Evolutionary conservation across 1,140 invertebrate genomes (phyloP), one percentile per base, ranked within the genome.

Genomic region (Drosophila pseudoobscura): DNA sequence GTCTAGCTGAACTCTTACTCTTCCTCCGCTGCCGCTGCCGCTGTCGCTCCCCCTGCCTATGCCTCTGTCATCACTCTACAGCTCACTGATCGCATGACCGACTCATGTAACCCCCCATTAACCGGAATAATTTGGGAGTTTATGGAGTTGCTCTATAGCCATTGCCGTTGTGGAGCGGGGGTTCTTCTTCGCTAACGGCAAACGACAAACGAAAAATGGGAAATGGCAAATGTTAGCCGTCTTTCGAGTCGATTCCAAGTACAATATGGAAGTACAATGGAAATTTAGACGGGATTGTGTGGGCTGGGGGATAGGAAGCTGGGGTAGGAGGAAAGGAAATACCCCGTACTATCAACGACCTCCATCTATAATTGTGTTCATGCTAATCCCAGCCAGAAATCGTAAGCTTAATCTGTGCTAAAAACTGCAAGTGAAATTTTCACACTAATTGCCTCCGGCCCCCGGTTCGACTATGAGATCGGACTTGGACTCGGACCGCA

Each of bases 391-490:
- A 49, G 35, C 57, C 71, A 85, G 75, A 87, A 69, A 88, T 70
- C 64, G 49, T 62, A 65, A 75, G 66, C 66, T 70, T 70, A 70
- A 75, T 75, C 72, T 74, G 72, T 53, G 61, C 51, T 64, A 75
- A 88, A 87, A 87, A 87, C 79, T 87, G 83, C 83, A 87, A 87
- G 83, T 87, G 83, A 87, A 87, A 87, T 83, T 87, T 88, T 75
- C 83, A 83, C 63, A 63, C 78, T 87, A 87, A 87, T 87, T 87
- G 83, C 77, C 78, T 54, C 57, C 64, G 70, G 82, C 65, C 49
- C 15, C 57, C 29, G 29, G 35, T 29, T 26, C 24, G 24, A 31
- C 29, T 20, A 26, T 26, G 24, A 9, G 8, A 9, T 39, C 11
- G 35, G 35, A 39, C 35, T 39, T 39, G 35, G 35, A 13, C 35